Percentiles rank a stretch among this genome's conserved stretches.
phyloP scores from a whole-genome alignment of 1,140 invertebrate species.

The Megathymus violae region DNA sequence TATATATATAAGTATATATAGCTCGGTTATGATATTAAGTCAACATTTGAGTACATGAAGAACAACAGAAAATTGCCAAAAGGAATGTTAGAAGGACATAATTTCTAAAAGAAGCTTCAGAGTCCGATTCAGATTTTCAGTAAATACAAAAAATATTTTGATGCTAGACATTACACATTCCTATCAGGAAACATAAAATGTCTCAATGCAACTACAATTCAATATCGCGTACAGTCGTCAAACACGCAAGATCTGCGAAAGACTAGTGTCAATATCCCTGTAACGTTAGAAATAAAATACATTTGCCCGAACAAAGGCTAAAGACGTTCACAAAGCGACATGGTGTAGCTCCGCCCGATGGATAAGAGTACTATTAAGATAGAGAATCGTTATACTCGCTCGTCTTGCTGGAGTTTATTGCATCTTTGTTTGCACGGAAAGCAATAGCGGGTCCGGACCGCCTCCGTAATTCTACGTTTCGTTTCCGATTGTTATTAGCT shows the following conservation, averaged over 20 bases:
- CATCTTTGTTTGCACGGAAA: conserved; percentile 72
- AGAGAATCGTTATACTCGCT: conserved; percentile 43
- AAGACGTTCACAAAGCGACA: conserved; percentile 51
- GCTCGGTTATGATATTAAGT: too few relatives aligned
- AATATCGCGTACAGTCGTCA: conserved; percentile 27
- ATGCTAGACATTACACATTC: too few relatives aligned
- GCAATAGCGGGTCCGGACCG: conserved; percentile 54
- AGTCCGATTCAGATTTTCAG: too few relatives aligned
- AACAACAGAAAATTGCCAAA: too few relatives aligned
- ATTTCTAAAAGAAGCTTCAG: too few relatives aligned
- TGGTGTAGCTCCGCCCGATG: conserved; percentile 50
- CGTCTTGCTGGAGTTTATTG: conserved; percentile 67
- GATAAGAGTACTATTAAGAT: conserved; percentile 60
- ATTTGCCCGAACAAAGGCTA: conserved; percentile 48
- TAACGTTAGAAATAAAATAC: conserved; percentile 52
- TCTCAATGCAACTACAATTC: conserved; percentile 1
- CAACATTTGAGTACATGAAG: too few relatives aligned
- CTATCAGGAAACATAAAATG: background rate
- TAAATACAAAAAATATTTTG: too few relatives aligned
- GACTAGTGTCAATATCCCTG: conserved; percentile 41
- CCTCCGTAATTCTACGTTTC: conserved; percentile 55
- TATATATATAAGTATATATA: too few relatives aligned
- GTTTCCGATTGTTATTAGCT: conserved; percentile 69
- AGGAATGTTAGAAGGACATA: too few relatives aligned
- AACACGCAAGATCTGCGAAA: conserved; percentile 33